phyloP scores from a whole-genome alignment of 1,140 invertebrate genomes.

The Ceratoteleas bidentatus region DNA sequence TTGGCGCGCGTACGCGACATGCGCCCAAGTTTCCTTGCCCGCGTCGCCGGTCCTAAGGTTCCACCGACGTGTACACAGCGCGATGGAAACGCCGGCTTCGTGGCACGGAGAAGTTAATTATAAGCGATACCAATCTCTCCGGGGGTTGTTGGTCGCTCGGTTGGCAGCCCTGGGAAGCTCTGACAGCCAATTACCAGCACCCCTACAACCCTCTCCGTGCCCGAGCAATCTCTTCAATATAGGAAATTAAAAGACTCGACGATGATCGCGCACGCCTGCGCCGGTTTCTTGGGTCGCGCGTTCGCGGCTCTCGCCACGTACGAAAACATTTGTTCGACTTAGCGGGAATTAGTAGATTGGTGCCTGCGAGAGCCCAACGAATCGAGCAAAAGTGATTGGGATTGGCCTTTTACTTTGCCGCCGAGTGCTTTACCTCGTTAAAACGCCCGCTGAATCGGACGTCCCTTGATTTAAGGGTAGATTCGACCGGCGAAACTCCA shows the following conservation, averaged over 20 bases:
- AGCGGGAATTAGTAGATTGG: slow-evolving; percentile 76
- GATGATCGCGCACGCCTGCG: slow-evolving; percentile 73
- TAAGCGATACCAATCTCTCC: slow-evolving; percentile 82
- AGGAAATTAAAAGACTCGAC: slow-evolving; percentile 80
- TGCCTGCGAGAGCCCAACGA: slow-evolving; percentile 60
- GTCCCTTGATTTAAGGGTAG: slow-evolving; percentile 66
- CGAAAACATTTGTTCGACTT: slow-evolving; percentile 76
- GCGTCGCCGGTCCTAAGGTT: slow-evolving; percentile 52
- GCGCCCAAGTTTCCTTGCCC: slow-evolving; percentile 53
- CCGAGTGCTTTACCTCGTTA: slow-evolving; percentile 71
- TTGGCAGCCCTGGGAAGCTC: slow-evolving; percentile 79
- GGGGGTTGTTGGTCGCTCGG: slow-evolving; percentile 79
- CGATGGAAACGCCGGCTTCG: slow-evolving; percentile 80
- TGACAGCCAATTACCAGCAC: slow-evolving; percentile 81
- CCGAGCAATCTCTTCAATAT: slow-evolving; percentile 74
- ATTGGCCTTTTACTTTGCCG: slow-evolving; percentile 72
- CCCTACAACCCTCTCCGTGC: slow-evolving; percentile 75
- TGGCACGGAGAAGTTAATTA: slow-evolving; percentile 83
- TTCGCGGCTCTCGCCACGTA: slow-evolving; percentile 54
- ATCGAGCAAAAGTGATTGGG: slow-evolving; percentile 74
- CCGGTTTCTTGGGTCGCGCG: slow-evolving; percentile 26
- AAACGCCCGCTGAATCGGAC: slow-evolving; percentile 70
- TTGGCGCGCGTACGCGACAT: slow-evolving; percentile 60
- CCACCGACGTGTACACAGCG: slow-evolving; percentile 70
- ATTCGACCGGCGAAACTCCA: slow-evolving; percentile 36